phyloP scores from a whole-genome alignment of 2,113 vertebrate genomes.

The Hiodon tergisus region DNA sequence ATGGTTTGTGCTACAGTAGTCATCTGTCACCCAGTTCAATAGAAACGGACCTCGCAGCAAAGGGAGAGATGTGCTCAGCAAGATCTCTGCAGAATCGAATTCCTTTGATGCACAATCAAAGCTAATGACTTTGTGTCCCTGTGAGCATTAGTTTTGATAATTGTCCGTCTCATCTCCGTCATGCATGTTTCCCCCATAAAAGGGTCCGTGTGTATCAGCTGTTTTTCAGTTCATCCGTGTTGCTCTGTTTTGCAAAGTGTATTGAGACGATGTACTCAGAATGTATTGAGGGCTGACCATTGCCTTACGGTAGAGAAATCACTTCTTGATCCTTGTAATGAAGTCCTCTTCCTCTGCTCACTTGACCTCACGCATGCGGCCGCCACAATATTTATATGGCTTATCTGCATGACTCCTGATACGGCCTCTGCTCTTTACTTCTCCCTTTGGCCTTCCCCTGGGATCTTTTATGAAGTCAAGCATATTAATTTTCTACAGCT shows the following conservation, averaged over 20 bases:
- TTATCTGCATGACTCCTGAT: neutral
- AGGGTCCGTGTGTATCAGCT: neutral
- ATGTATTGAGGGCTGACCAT: slow-evolving; percentile 25
- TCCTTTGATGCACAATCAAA: too few relatives aligned
- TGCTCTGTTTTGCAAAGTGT: neutral
- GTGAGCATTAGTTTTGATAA: neutral
- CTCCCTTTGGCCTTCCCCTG: neutral
- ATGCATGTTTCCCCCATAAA: neutral
- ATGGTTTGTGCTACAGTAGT: neutral
- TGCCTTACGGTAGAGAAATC: slow-evolving; percentile 22
- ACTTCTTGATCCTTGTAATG: neutral
- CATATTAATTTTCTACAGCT: slow-evolving; percentile 10
- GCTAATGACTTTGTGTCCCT: too few relatives aligned
- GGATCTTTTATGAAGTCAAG: neutral
- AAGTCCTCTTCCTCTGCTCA: neutral
- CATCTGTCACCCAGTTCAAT: neutral
- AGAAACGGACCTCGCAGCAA: neutral
- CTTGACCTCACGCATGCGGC: slow-evolving; percentile 8
- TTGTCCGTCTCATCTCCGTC: neutral
- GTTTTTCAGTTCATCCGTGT: neutral
- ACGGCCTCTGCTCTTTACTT: neutral
- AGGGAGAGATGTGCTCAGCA: neutral
- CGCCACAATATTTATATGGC: neutral
- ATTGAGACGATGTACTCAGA: slow-evolving; percentile 7
- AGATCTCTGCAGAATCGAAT: neutral